A percentile compares a stretch with the other conserved stretches of the same genome.
phyloP scores from a whole-genome alignment of 2,113 vertebrate species.

The Redunca redunca region DNA sequence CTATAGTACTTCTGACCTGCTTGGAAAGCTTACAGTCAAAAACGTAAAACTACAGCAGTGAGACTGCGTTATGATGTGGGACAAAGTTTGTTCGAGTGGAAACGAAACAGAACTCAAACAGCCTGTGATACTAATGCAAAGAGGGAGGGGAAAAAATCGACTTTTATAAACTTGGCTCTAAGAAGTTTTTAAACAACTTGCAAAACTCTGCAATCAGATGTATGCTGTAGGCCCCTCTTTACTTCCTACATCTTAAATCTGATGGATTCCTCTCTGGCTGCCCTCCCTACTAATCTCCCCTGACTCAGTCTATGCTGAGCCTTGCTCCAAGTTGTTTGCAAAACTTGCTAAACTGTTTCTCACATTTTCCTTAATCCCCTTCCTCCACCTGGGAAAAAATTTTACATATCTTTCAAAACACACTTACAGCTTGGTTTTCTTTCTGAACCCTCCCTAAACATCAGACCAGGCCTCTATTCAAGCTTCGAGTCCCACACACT shows the following conservation, averaged over 20 bases:
- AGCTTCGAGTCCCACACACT: not conserved
- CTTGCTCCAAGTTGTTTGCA: not conserved
- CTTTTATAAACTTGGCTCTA: not conserved
- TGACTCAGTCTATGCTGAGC: too few species aligned
- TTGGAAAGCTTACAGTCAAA: constrained; percentile 55
- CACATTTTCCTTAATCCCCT: not conserved
- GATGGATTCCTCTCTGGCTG: not conserved
- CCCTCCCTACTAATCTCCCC: not conserved
- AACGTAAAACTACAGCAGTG: constrained; percentile 13
- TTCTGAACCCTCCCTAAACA: not conserved
- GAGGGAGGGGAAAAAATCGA: not conserved
- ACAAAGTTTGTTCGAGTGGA: constrained; percentile 37
- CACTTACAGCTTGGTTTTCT: not conserved
- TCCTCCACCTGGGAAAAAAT: not conserved
- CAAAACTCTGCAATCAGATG: not conserved
- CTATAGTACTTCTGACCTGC: constrained; percentile 52
- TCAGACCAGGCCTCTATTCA: not conserved
- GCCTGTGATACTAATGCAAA: not conserved
- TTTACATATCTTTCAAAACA: not conserved
- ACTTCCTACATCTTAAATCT: not conserved
- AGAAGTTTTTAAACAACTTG: not conserved
- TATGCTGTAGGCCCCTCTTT: not conserved
- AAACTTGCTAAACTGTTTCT: not conserved
- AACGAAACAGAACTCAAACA: constrained; percentile 7
- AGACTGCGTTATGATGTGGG: not conserved